Evolutionary conservation across 2,888 invertebrate species (phyloP), one percentile per base, ranked within the genome.

Genomic region (Leucozona laternaria): DNA sequence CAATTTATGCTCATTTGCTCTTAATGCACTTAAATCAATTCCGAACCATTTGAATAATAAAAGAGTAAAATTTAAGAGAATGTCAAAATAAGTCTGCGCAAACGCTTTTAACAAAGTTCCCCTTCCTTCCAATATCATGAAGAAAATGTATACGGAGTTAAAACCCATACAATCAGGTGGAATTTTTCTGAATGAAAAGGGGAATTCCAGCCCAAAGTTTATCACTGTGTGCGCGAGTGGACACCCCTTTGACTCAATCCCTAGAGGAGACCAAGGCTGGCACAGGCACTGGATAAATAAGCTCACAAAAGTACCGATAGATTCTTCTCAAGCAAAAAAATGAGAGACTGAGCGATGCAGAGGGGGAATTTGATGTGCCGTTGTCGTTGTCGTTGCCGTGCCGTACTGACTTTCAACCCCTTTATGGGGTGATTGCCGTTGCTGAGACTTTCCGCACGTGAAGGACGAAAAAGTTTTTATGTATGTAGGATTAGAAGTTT

Each of bases 131-230:
- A 71, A 53, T 31, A 13, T 45, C 62, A 68, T 55, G 1, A 73
- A 57, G 50, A 31, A 20, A 66, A 2, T 7, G 0, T 45, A 17
- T 4, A 45, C 45, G 8, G 5, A 50, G 20, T 13, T 13, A 22
- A 43, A 8, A 82, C 86, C 58, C 64, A 86, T 75, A 86, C 86
- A 81, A 37, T 13, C 58, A 86, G 86, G 82, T 86, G 81, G 64
- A 79, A 86, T 86, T 86, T 86, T 86, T 86, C 86, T 86, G 86
- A 86, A 86, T 86, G 86, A 86, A 82, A 28, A 79, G 82, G 86
- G 78, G 86, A 79, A 86, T 25, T 2, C 13, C 34, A 53, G 15
- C 10, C 13, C n/a, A 55, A 10, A 31, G 60, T 25, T 15, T 53
- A 7, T 25, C 0, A 37, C 37, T 53, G 68, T 68, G n/a, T 53